phyloP scores from a whole-genome alignment of 2,888 invertebrate genomes.

The Protonemura montana region DNA sequence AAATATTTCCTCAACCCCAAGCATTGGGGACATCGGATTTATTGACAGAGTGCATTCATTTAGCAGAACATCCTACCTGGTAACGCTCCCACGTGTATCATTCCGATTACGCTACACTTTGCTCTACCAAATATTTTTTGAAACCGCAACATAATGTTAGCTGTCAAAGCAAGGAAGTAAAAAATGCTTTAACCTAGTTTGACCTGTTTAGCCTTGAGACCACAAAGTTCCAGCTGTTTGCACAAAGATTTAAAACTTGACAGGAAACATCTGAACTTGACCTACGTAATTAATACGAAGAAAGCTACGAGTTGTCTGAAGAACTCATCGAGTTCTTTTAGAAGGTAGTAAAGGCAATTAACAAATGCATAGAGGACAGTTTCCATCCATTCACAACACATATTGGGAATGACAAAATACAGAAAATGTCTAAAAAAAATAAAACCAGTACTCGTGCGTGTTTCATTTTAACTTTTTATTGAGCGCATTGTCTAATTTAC shows the following conservation, averaged over 20 bases:
- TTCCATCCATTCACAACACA: too few species aligned
- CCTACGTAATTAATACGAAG: too few species aligned
- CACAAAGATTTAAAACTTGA: neutral
- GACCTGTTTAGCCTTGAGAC: neutral
- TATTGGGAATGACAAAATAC: too few species aligned
- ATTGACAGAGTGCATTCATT: neutral
- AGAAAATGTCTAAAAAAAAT: too few species aligned
- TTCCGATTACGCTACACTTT: constrained; percentile 69
- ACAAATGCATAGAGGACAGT: too few species aligned
- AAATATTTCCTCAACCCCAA: too few species aligned
- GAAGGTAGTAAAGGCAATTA: too few species aligned
- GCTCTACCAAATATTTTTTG: constrained; percentile 59
- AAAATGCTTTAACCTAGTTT: neutral
- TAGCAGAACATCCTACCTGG: constrained; percentile 65
- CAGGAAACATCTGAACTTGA: neutral
- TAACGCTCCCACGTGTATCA: constrained; percentile 74
- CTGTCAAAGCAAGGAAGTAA: neutral
- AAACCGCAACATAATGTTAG: constrained; percentile 59
- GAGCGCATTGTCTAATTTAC: neutral
- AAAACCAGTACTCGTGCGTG: too few species aligned
- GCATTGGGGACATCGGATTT: too few species aligned
- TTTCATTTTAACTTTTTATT: neutral
- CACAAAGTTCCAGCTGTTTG: neutral
- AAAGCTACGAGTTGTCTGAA: too few species aligned
- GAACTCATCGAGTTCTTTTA: too few species aligned